Evolutionary conservation across 2,113 vertebrate genomes (phyloP).

Genomic region (Cynoglossus semilaevis): DNA sequence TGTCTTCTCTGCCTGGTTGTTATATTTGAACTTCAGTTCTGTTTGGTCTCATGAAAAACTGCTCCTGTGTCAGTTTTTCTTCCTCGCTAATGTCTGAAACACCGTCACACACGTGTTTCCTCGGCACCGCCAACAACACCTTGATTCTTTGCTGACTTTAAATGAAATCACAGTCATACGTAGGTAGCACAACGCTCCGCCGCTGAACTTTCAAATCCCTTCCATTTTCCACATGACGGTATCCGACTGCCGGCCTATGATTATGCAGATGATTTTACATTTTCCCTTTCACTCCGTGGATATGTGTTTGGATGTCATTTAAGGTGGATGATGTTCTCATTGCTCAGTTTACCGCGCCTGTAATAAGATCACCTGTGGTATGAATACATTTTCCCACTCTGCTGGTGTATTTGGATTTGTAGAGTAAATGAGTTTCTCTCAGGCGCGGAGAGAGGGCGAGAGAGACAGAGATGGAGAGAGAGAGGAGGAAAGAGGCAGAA

Average conservation of each 20-base stretch:
- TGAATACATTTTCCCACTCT: conserved; percentile 76
- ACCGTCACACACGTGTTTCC: conserved; percentile 21
- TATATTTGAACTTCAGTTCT: conserved; percentile 1
- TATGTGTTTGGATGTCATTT: conserved; percentile 72
- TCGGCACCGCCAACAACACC: conserved; percentile 47
- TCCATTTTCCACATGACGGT: conserved; percentile 49
- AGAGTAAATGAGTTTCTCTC: conserved; percentile 79
- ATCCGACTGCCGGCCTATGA: conserved; percentile 55
- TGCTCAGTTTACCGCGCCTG: conserved; percentile 70
- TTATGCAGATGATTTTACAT: conserved; percentile 72
- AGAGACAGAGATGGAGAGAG: conserved; percentile 56
- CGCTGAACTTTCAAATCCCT: conserved; percentile 61
- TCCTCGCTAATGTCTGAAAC: too few species aligned
- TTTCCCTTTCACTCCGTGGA: conserved; percentile 42
- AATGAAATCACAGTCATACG: conserved; percentile 50
- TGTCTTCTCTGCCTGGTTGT: conserved; percentile 5
- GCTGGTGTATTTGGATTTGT: conserved; percentile 76
- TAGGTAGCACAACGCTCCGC: conserved; percentile 45
- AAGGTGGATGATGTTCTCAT: conserved; percentile 71
- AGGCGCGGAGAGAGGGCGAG: conserved; percentile 51
- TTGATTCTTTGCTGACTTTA: conserved; percentile 43
- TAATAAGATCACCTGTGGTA: conserved; percentile 77
- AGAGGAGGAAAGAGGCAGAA: conserved; percentile 65
- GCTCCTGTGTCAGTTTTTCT: background rate
- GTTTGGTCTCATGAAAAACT: too few species aligned